Percentiles rank a stretch among this genome's conserved stretches.
Evolutionary conservation across 2,888 invertebrate genomes (phyloP).

Genomic region (Alloscopus bannaensis): DNA sequence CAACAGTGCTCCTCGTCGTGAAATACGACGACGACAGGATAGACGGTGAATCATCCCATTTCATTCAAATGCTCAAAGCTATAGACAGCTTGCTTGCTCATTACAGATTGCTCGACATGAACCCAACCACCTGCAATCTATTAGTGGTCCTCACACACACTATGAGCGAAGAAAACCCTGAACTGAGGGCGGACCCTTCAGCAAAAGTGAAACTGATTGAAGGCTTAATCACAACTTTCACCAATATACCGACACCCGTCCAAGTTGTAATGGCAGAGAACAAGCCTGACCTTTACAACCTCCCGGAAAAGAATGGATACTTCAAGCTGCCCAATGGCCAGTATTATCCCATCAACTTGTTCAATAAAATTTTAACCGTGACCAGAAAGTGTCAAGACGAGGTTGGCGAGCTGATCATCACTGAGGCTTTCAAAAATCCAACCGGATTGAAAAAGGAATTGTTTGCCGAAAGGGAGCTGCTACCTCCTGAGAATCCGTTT

Average conservation of each 20-base stretch:
- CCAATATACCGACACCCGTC: background rate
- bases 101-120: background rate
- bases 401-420: constrained; percentile 3
- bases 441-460: background rate
- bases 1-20: background rate
- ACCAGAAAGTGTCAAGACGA: constrained; percentile 6
- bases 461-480: background rate
- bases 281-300: background rate
- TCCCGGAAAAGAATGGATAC: background rate
- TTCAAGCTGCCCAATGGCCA: background rate
- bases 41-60: constrained; percentile 9
- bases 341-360: background rate
- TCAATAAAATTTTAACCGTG: background rate
- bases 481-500: constrained; percentile 4
- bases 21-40: constrained; percentile 13
- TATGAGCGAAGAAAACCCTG: constrained; percentile 3
- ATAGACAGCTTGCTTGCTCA: background rate
- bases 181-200: constrained; percentile 3
- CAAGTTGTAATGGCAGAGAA: constrained; percentile 3
- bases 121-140: background rate
- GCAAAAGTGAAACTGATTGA: constrained; percentile 6
- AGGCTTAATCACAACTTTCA: constrained; percentile 1
- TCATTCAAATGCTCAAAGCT: constrained; percentile 8
- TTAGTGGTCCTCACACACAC: background rate
- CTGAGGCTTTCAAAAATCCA: constrained; percentile 13